Conservation (phyloP, 2,113 vertebrate genomes). For the Aramus guarauna region DNA sequence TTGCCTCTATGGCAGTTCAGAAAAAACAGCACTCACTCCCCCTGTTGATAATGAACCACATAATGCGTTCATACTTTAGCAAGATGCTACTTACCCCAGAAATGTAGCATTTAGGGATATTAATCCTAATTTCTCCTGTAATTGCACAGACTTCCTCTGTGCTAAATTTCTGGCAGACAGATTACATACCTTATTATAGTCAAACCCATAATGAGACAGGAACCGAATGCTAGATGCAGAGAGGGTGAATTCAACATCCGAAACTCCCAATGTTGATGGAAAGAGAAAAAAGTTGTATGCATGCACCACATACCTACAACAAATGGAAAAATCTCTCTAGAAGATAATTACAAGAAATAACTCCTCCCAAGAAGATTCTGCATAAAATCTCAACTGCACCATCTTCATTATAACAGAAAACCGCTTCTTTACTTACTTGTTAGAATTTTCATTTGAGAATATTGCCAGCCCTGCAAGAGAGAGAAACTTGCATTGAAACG, state of each 20-base stretch:
- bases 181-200: slow-evolving; percentile 75
- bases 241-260: slow-evolving; percentile 69
- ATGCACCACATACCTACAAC: slow-evolving; percentile 70
- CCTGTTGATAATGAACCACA: rapidly evolving
- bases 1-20: background rate
- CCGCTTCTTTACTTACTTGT: slow-evolving; percentile 63
- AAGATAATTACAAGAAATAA: background rate
- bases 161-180: background rate
- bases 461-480: slow-evolving; percentile 68
- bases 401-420: background rate
- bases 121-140: background rate
- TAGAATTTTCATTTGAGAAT: slow-evolving; percentile 68
- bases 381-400: background rate
- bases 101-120: background rate
- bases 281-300: slow-evolving; percentile 79
- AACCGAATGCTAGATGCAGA: slow-evolving; percentile 75
- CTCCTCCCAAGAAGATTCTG: background rate
- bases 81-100: background rate
- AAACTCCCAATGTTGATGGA: slow-evolving; percentile 66
- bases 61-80: background rate
- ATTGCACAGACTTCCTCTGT: background rate
- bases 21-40: background rate
- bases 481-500: background rate
- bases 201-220: slow-evolving; percentile 73
- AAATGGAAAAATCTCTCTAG: background rate